These are phyloP conservation scores for Drosophila arawakana DNA, from an alignment of 1,140 invertebrate genomes.

Conservation along the genomic window DNA sequence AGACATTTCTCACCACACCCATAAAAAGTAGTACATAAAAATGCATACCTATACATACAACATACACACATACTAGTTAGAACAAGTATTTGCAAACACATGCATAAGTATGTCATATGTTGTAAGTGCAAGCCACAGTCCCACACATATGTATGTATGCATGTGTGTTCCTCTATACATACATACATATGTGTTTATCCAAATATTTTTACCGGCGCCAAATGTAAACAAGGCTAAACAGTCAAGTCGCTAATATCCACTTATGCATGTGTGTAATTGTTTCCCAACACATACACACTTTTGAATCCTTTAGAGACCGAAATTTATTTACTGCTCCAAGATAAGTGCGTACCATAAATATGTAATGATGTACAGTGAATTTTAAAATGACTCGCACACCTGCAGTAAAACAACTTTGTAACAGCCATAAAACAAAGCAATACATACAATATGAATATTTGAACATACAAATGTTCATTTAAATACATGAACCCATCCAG, in stretches of 20 bases:
- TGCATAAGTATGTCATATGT: not conserved
- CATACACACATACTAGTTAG: too few relatives aligned
- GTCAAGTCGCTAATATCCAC: not conserved
- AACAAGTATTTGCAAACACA: not conserved
- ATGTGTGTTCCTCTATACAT: conserved; percentile 16
- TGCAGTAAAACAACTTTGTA: too few relatives aligned
- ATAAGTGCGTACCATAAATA: too few relatives aligned
- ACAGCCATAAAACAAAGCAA: too few relatives aligned
- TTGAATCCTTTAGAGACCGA: too few relatives aligned
- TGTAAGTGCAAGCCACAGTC: not conserved
- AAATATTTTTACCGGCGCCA: conserved; percentile 45
- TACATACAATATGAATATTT: too few relatives aligned
- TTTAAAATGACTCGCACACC: too few relatives aligned
- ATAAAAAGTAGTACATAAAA: conserved; percentile 16
- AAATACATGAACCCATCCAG: too few relatives aligned
- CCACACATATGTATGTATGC: conserved; percentile 2
- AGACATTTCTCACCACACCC: conserved; percentile 37
- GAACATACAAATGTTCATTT: too few relatives aligned
- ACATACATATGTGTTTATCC: conserved; percentile 10
- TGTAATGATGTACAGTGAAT: too few relatives aligned
- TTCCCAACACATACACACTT: not conserved
- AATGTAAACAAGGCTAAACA: conserved; percentile 59
- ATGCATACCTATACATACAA: conserved; percentile 18
- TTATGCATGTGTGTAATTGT: not conserved
- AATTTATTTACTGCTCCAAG: too few relatives aligned